A percentile compares a stretch with the other conserved stretches of the same genome.
These are phyloP conservation scores for Argynnis bischoffii DNA, from an alignment of 2,888 invertebrate genomes.

Conservation along the genomic window DNA sequence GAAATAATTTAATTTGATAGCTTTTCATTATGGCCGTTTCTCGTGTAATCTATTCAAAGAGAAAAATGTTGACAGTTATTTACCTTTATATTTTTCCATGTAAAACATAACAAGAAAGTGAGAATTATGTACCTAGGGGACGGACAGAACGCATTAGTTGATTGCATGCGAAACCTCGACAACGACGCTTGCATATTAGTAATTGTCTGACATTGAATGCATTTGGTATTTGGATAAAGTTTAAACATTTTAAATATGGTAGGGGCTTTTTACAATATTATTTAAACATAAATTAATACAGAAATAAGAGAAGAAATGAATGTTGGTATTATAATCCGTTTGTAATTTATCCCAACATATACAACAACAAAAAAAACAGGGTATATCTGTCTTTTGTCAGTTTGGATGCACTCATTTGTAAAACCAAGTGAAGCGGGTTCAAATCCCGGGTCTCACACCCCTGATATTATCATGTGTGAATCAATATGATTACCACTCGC, in stretches of 20 bases:
- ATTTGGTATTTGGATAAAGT: conserved; percentile 17
- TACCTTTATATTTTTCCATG: conserved; percentile 6
- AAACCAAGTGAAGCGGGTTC: no score
- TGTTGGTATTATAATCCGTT: background rate
- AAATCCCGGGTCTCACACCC: no score
- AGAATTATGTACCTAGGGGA: conserved; percentile 16
- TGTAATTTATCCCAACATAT: background rate
- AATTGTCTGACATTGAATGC: conserved; percentile 12
- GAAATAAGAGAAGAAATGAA: background rate
- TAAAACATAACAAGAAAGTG: conserved; percentile 19
- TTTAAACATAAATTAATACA: background rate
- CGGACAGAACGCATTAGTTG: conserved; percentile 35
- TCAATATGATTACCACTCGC: no score
- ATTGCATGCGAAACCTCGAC: conserved; percentile 39
- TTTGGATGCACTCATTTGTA: no score
- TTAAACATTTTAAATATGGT: background rate
- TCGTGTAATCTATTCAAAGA: conserved; percentile 79
- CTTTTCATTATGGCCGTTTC: background rate
- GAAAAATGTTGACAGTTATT: conserved; percentile 30
- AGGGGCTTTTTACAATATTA: conserved; percentile 1
- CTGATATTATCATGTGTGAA: no score
- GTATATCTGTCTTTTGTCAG: no score
- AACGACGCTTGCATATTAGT: conserved; percentile 18
- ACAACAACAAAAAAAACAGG: no score
- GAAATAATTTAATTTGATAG: background rate